A percentile compares a stretch with the other conserved stretches of the same genome.
Conservation (phyloP, 2,888 invertebrate species). For the Merodon equestris region DNA sequence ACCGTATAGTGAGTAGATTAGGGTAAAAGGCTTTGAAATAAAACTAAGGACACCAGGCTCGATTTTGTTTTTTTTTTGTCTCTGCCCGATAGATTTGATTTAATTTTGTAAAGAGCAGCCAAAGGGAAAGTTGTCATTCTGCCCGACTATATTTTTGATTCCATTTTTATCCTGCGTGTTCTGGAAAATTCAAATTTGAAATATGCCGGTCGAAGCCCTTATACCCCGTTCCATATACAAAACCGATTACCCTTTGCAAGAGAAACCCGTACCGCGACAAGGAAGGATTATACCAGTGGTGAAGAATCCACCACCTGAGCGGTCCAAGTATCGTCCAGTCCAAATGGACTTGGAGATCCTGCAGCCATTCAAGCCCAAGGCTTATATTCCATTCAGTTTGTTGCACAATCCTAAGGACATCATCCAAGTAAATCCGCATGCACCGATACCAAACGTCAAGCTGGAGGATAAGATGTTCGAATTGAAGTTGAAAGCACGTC, state of each 20-base stretch:
- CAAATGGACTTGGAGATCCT: constrained; percentile 67
- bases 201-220: background rate
- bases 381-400: constrained; percentile 65
- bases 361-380: constrained; percentile 48
- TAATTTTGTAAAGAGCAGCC: no score
- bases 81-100: no score
- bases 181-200: no score
- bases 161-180: no score
- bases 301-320: background rate
- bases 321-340: constrained; percentile 35
- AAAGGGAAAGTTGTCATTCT: no score
- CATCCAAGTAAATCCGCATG: constrained; percentile 57
- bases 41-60: no score
- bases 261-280: background rate
- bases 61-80: no score
- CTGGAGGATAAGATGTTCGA: constrained; percentile 59
- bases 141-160: no score
- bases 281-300: no score
- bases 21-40: no score
- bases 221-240: constrained; percentile 28
- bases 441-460: constrained; percentile 44
- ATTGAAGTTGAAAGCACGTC: constrained; percentile 51
- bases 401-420: constrained; percentile 55
- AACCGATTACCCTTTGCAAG: constrained; percentile 15
- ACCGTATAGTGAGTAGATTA: no score